These are phyloP conservation scores for Mythimna loreyi DNA, from an alignment of 2,888 invertebrate genomes.

Conservation along the genomic window DNA sequence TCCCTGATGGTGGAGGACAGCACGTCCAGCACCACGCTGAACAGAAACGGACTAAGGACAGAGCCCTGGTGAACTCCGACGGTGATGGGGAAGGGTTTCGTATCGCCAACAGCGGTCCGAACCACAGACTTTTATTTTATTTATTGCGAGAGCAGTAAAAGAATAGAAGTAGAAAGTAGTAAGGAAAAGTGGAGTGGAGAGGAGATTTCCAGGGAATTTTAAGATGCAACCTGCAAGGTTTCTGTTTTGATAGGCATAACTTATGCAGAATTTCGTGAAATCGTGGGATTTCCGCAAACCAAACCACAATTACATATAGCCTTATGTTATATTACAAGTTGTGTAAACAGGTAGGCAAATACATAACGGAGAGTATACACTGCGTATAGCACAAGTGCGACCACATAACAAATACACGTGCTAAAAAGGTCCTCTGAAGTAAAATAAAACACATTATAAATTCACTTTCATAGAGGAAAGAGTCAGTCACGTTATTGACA, in stretches of 20 bases:
- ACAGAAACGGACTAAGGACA: no score
- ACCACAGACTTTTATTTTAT: no score
- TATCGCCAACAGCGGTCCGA: no score
- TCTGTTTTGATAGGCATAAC: background rate
- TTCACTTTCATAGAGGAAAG: slow-evolving; percentile 5
- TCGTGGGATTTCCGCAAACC: background rate
- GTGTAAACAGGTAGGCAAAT: slow-evolving; percentile 9
- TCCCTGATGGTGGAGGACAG: no score
- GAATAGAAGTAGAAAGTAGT: no score
- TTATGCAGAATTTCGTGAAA: background rate
- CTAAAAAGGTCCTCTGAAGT: background rate
- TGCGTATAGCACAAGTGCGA: background rate
- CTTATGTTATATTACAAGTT: background rate
- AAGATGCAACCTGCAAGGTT: no score
- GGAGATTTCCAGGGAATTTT: no score
- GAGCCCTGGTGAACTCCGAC: no score
- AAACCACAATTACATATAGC: background rate
- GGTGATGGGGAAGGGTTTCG: no score
- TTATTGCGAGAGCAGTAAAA: no score
- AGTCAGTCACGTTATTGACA: background rate
- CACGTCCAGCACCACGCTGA: no score
- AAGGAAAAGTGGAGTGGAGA: no score
- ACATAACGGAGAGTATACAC: slow-evolving; percentile 10
- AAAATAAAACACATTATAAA: slow-evolving; percentile 20
- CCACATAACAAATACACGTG: slow-evolving; percentile 35